Conservation (phyloP, 2,113 vertebrate species). For the Climacteris rufus region DNA sequence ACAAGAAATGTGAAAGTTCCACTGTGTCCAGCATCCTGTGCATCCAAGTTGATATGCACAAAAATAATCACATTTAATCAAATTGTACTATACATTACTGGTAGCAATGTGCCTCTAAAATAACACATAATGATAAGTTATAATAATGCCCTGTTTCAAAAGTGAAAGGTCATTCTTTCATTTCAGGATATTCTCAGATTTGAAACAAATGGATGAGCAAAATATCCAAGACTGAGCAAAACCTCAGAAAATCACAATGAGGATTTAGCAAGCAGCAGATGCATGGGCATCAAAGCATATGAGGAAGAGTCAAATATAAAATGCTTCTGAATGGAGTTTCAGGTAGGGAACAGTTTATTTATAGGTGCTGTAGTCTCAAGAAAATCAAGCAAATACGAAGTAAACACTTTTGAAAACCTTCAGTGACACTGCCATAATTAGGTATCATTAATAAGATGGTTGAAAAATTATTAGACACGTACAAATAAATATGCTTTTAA, state of each 20-base stretch:
- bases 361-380: background rate
- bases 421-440: background rate
- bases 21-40: background rate
- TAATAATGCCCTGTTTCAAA: background rate
- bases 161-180: background rate
- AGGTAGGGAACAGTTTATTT: background rate
- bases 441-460: background rate
- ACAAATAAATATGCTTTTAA: background rate
- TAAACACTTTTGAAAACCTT: background rate
- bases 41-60: background rate
- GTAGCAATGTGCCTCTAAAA: background rate
- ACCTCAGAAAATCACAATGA: background rate
- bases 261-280: background rate
- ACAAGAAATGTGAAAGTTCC: background rate
- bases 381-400: background rate
- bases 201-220: background rate
- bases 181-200: background rate
- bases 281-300: fast-evolving
- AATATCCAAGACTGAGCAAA: background rate
- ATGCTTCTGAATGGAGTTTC: background rate
- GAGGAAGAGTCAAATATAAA: background rate
- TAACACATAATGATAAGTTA: background rate
- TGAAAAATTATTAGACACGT: background rate
- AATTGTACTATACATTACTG: background rate
- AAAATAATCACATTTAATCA: background rate